Conservation (phyloP, 2,113 vertebrate genomes). For the Paramisgurnus dabryanus region DNA sequence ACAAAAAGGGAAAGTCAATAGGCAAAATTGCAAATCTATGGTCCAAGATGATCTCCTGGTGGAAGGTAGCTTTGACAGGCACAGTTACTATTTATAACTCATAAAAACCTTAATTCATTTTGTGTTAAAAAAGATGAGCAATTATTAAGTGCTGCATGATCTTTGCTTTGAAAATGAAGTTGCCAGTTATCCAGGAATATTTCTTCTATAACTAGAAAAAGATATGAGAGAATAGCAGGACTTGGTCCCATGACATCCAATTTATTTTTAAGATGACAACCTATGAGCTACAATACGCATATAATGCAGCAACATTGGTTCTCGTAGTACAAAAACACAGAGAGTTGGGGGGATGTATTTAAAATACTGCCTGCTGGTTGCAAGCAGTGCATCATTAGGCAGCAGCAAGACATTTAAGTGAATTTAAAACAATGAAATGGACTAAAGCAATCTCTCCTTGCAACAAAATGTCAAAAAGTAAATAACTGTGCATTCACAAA, state of each 20-base stretch:
- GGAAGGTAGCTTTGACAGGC: conserved; percentile 26
- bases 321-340: background rate
- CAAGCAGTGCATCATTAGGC: background rate
- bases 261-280: background rate
- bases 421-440: background rate
- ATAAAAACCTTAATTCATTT: background rate
- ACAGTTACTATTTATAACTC: background rate
- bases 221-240: background rate
- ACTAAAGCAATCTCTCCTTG: background rate
- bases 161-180: no score
- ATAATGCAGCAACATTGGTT: background rate
- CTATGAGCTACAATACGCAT: background rate
- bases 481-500: background rate
- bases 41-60: conserved; percentile 36
- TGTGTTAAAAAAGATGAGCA: background rate
- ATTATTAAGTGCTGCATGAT: background rate
- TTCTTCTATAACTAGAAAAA: background rate
- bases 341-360: background rate
- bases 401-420: background rate
- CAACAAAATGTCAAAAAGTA: background rate
- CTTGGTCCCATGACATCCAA: conserved; percentile 15
- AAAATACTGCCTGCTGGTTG: background rate
- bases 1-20: background rate
- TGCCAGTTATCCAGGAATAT: background rate
- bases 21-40: conserved; percentile 15